These are phyloP conservation scores for Neosilurus mollespiculum DNA, from an alignment of 2,797 vertebrate species.

Conservation along the genomic window DNA sequence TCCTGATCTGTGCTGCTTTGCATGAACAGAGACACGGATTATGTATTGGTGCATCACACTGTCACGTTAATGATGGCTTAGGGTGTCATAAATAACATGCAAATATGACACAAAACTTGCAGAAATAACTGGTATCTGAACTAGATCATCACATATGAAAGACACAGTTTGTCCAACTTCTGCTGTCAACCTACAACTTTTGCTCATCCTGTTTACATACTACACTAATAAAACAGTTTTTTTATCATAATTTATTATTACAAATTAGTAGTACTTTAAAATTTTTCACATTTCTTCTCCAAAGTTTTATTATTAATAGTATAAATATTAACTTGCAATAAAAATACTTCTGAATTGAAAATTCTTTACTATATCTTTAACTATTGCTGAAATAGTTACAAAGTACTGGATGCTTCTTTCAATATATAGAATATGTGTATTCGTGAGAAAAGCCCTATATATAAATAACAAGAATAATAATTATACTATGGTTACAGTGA, in stretches of 20 bases:
- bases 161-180: background rate
- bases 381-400: background rate
- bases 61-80: background rate
- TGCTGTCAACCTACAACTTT: no score
- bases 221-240: no score
- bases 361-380: background rate
- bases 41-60: background rate
- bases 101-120: background rate
- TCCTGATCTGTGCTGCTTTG: background rate
- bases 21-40: background rate
- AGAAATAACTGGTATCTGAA: background rate
- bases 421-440: background rate
- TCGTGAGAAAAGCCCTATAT: background rate
- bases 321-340: no score
- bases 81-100: background rate
- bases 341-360: background rate
- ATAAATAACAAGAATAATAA: slow-evolving; percentile 1
- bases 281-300: no score
- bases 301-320: no score
- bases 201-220: no score
- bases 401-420: background rate
- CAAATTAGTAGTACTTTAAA: no score
- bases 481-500: background rate
- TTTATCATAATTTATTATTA: no score
- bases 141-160: background rate